phyloP scores from a whole-genome alignment of 2,797 vertebrate species.

The Acanthurus tractus region DNA sequence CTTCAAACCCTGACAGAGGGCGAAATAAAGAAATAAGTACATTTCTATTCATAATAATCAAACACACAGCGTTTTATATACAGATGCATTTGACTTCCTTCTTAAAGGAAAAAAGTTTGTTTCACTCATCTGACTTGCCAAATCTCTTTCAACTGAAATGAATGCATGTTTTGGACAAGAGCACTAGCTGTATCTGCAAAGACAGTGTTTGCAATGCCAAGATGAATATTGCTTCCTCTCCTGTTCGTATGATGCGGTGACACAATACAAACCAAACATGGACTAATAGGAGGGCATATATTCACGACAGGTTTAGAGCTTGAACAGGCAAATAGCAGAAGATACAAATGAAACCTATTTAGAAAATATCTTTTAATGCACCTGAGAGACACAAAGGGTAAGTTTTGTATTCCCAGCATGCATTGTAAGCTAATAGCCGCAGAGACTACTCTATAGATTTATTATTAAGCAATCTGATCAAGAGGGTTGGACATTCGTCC shows the following conservation, averaged over 20 bases:
- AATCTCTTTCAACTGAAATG: conserved; percentile 58
- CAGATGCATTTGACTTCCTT: conserved; percentile 81
- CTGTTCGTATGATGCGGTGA: neutral
- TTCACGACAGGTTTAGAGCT: conserved; percentile 42
- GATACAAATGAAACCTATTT: conserved; percentile 72
- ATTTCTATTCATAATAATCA: conserved; percentile 79
- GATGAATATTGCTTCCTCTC: conserved; percentile 34
- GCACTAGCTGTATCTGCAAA: neutral
- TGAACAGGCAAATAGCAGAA: conserved; percentile 70
- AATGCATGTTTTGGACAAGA: conserved; percentile 34
- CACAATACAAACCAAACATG: conserved; percentile 9
- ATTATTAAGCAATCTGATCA: conserved; percentile 37
- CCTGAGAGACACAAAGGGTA: conserved; percentile 44
- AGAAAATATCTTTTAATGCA: conserved; percentile 51
- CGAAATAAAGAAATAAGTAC: conserved; percentile 75
- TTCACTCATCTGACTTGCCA: conserved; percentile 78
- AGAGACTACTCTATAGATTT: conserved; percentile 28
- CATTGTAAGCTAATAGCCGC: conserved; percentile 26
- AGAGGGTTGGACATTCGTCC: conserved; percentile 2
- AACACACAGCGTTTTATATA: conserved; percentile 87
- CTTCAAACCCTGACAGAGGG: conserved; percentile 74
- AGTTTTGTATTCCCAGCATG: conserved; percentile 41
- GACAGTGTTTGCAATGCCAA: neutral
- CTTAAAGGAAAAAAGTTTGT: conserved; percentile 80
- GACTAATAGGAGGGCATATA: conserved; percentile 29